Evolutionary conservation across 2,888 invertebrate species (phyloP).

Genomic region (Julus scandinavius): DNA sequence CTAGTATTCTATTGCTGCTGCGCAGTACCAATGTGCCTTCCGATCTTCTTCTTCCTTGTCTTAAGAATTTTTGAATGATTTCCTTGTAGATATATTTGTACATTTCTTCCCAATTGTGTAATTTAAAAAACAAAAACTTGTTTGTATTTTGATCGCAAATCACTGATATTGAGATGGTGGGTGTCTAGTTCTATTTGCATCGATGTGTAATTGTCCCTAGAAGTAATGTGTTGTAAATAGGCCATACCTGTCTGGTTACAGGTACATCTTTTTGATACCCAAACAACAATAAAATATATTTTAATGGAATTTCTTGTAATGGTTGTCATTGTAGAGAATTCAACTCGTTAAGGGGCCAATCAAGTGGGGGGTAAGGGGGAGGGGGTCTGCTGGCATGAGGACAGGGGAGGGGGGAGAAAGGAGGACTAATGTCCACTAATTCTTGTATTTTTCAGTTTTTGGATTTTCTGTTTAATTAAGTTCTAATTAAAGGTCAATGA

Average conservation of each 20-base stretch:
- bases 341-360: background rate
- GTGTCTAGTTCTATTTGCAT: background rate
- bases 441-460: too few relatives aligned
- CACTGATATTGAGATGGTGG: background rate
- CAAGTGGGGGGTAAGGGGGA: too few relatives aligned
- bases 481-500: too few relatives aligned
- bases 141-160: background rate
- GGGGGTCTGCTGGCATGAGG: too few relatives aligned
- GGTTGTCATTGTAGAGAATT: background rate
- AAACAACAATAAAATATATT: background rate
- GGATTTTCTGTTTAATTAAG: too few relatives aligned
- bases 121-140: background rate
- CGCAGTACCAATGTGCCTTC: constrained; percentile 10
- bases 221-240: background rate
- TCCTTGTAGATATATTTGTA: constrained; percentile 4
- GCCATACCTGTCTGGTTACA: constrained; percentile 37
- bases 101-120: background rate
- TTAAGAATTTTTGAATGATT: background rate
- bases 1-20: background rate
- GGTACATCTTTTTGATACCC: constrained; percentile 1
- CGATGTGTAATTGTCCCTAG: background rate
- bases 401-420: too few relatives aligned
- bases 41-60: background rate
- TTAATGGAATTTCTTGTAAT: background rate
- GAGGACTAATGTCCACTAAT: background rate